Base-by-base conservation (phyloP, 2,888 invertebrate genomes). In the Pristionchus arcanus region DNA sequence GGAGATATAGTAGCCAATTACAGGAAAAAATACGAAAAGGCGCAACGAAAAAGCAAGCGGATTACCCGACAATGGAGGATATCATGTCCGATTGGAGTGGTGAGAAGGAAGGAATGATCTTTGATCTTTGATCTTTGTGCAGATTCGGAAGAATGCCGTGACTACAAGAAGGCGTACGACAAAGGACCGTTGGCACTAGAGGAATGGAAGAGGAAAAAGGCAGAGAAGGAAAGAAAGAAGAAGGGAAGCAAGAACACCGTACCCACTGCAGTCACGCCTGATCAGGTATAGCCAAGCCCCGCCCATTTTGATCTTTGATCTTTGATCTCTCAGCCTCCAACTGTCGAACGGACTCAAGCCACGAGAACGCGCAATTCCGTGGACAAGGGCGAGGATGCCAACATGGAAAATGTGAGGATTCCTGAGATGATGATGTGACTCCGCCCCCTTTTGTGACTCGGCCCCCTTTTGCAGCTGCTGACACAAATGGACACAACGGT, bases 21-120 rank as follows among this genome's bases (percentile, higher is more conserved):
- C 68, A 68, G 74, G 74, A 74, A n/a, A 81, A 81, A 49, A 81
- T 81, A 13, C 42, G 81, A 9, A 81, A 49, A 16, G 81, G 81
- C 9, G 81, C 81, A 15, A 49, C 49, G n/a, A 16, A 25, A 19
- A 81, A 81, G 16, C 49, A 31, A n/a, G n/a, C 11, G 15, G 49
- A 81, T 2, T 81, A 81, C n/a, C 81, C 81, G 49, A 81, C 81
- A 34, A n/a, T 81, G 28, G 81, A 25, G 2, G 81, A 81, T 13
- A 19, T 81, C n/a, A 21, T n/a, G 13, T 53, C 49, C 19, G 81
- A 81, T 15, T 81, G 81, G 81, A n/a, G 13, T 49, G 49, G 81
- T 77, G 31, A 68, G n/a, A 31, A 71, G 25, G 25, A 37, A 21
- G 25, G 21, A 74, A 16, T 31, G 68, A 68, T 66, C 66, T 28